These are phyloP conservation scores for Amitus sp. DNA, from an alignment of 2,888 invertebrate genomes.

Conservation along the genomic window DNA sequence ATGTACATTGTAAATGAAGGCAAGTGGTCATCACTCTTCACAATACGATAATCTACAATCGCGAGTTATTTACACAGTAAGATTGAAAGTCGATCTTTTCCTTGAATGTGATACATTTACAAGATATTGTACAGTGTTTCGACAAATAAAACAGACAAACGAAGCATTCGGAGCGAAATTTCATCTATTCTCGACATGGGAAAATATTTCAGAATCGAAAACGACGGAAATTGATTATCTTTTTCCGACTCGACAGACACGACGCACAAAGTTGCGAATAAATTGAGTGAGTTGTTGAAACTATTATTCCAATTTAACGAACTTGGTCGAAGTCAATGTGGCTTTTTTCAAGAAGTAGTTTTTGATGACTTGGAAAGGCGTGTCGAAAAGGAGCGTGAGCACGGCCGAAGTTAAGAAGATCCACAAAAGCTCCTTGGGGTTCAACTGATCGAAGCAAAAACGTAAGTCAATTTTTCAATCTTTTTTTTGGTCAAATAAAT, in stretches of 20 bases:
- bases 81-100: neutral
- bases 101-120: too few species aligned
- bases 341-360: conserved; percentile 66
- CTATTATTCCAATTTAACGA: conserved; percentile 1
- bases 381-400: conserved; percentile 73
- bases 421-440: conserved; percentile 70
- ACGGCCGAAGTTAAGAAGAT: conserved; percentile 69
- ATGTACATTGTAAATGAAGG: conserved; percentile 51
- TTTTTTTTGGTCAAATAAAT: conserved; percentile 4
- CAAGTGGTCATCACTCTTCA: too few species aligned
- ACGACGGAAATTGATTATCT: too few species aligned
- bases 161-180: too few species aligned
- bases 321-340: conserved; percentile 12
- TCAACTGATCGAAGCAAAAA: conserved; percentile 67
- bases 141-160: too few species aligned
- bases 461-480: conserved; percentile 9
- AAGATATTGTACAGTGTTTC: too few species aligned
- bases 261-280: too few species aligned
- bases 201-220: too few species aligned
- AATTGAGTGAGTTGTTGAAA: too few species aligned
- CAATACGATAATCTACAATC: neutral
- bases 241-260: too few species aligned
- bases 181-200: too few species aligned
- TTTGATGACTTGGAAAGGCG: conserved; percentile 77
- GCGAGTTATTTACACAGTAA: neutral